Evolutionary conservation across 2,888 invertebrate genomes (phyloP), one percentile per base, ranked within the genome.

Genomic region (Asteroscopus sphinx): DNA sequence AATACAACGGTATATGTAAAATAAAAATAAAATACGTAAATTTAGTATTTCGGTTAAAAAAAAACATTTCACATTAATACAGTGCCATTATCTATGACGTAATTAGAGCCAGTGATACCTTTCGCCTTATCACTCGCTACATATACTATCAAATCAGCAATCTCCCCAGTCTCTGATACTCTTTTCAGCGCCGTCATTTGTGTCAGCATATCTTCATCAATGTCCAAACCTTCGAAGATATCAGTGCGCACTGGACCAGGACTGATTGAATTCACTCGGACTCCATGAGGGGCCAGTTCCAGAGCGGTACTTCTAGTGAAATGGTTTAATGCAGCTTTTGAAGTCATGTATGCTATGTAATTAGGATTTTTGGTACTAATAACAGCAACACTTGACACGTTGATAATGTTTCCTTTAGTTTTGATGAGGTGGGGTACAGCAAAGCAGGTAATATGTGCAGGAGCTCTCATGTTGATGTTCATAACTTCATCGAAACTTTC

Each of bases 231-330:
- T 2, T 46, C 40, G 0, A 70, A 96, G 93, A 90, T 67, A 97
- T 75, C 68, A 0, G 98, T 84, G 0, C 32, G 48, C 0, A 80
- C 77, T 1, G 77, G 65, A 0, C 82, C 84, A 15, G 81, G 81
- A 40, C 76, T 80, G 0, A 85, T 64, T 1, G 76, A 45, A 45
- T 86, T 85, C 0, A 97, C 97, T 33, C 98, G 94, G 0, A 98
- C 96, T 64, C 96, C 95, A 80, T 96, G 95, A 0, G 94, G 66
- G 8, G 96, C 97, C 35, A 97, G 86, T 78, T 97, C 98, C 41
- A 98, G 85, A n/a, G 85, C 85, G 13, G 54, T 63, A 8, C 68
- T 64, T 33, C 74, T 71, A 0, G 84, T 80, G 17, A 87, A 87
- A 46, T 80, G 77, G 15, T 74, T 71, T 3, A 86, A 11, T 2